A percentile compares a stretch with the other conserved stretches of the same genome.
These are phyloP conservation scores for Thalassaphorura encarpata DNA, from an alignment of 1,140 invertebrate genomes.

Conservation along the genomic window DNA sequence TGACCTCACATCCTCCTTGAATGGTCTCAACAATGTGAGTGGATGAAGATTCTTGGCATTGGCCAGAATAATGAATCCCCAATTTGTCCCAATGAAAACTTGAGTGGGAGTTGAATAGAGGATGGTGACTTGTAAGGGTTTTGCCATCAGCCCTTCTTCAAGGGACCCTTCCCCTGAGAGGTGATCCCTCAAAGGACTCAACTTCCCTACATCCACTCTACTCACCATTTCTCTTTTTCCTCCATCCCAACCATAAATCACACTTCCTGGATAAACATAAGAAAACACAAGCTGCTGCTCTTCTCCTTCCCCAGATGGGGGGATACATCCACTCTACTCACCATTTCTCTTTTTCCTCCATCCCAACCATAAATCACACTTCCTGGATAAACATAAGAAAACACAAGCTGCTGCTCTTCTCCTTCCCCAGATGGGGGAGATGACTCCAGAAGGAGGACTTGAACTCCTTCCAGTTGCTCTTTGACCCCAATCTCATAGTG, in stretches of 20 bases:
- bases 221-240: slow-evolving; percentile 26
- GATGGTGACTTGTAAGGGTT: slow-evolving; percentile 57
- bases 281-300: not conserved
- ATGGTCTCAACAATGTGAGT: slow-evolving; percentile 79
- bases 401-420: slow-evolving; percentile 45
- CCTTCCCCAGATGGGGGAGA: too few species aligned
- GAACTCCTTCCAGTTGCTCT: slow-evolving; percentile 47
- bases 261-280: slow-evolving; percentile 14
- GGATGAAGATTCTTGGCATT: slow-evolving; percentile 67
- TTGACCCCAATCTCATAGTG: slow-evolving; percentile 39
- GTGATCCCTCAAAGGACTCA: slow-evolving; percentile 21
- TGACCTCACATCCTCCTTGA: slow-evolving; percentile 56
- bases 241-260: slow-evolving; percentile 28
- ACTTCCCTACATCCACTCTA: slow-evolving; percentile 25
- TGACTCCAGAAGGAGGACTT: slow-evolving; percentile 44
- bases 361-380: not conserved
- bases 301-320: not conserved
- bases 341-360: not conserved
- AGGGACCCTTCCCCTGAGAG: not conserved
- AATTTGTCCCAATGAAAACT: slow-evolving; percentile 79
- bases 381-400: slow-evolving; percentile 64
- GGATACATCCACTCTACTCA: not conserved
- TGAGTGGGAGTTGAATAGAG: slow-evolving; percentile 51
- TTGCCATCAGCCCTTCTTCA: not conserved
- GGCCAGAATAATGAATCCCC: slow-evolving; percentile 82